A percentile compares a stretch with the other conserved stretches of the same genome.
phyloP scores from a whole-genome alignment of 2,888 invertebrate genomes.

The Amblyteles armatorius region DNA sequence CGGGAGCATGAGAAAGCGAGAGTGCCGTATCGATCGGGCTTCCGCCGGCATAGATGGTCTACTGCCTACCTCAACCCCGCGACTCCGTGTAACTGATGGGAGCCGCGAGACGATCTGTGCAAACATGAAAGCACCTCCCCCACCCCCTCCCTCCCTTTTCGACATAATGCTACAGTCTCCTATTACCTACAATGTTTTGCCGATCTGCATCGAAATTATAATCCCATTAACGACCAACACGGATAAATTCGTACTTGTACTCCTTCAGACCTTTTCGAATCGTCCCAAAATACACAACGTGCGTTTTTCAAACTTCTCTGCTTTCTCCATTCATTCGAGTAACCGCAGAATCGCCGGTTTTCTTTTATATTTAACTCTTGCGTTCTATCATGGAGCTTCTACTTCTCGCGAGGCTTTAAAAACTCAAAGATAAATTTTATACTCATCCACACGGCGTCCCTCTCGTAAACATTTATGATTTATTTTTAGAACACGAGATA shows the following conservation, averaged over 20 bases:
- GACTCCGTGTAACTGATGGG: not conserved
- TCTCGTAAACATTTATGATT: conserved; percentile 12
- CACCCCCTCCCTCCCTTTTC: not conserved
- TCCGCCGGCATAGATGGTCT: conserved; percentile 39
- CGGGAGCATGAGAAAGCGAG: conserved; percentile 77
- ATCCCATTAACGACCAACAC: not conserved
- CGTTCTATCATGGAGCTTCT: not conserved
- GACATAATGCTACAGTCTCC: not conserved
- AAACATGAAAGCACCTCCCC: conserved; percentile 4
- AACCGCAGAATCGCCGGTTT: not conserved
- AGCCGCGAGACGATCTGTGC: conserved; percentile 26
- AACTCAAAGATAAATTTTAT: conserved; percentile 41
- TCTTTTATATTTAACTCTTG: not conserved
- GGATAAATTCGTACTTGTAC: not conserved
- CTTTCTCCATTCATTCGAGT: too few species aligned
- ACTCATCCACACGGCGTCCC: not conserved
- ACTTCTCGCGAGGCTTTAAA: conserved; percentile 7
- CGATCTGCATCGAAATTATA: not conserved
- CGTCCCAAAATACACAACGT: too few species aligned
- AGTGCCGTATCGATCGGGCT: conserved; percentile 78
- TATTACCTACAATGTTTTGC: not conserved
- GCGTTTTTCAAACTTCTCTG: too few species aligned
- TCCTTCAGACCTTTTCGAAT: not conserved
- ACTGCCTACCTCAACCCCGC: conserved; percentile 59
- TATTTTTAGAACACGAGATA: conserved; percentile 46